Evolutionary conservation across 2,113 vertebrate species (phyloP), one percentile per base, ranked within the genome.

Genomic region (Cavia porcellus): DNA sequence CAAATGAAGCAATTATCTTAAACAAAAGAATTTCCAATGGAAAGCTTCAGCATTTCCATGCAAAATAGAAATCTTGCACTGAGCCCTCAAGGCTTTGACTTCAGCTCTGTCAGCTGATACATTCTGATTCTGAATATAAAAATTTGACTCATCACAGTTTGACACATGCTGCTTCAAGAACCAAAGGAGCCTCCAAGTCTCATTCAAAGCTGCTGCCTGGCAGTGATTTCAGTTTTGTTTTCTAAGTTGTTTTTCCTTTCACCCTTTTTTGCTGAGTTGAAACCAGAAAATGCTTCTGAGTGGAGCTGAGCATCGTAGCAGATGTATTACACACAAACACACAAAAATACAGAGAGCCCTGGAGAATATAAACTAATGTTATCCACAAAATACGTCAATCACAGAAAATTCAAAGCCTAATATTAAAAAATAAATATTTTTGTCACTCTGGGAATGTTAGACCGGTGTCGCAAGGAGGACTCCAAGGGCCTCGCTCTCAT

Each of bases 201-300:
- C 80, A 82, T 94, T 97, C 92, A 95, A 92, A 94, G 61, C 30
- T 28, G 68, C 62, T 82, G 89, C 20, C 91, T 96, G 84, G 81
- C 80, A 87, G 28, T 10, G 5, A 89, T 96, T 97, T 97, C 92
- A 64, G 80, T 94, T 94, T 92, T 95, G 84, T 92, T 91, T 97
- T 93, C 68, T 68, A 47, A 90, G 86, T 93, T 96, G 93, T 96
- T 97, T 97, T 97, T 96, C 45, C 61, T 96, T 96, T 95, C 89
- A 88, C 91, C 64, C 30, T 96, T 96, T 96, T 96, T 94, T 87
- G 85, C 84, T 85, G 25, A 93, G 77, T 80, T 94, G 93, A 96
- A 97, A 92, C 25, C 62, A 91, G 22, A 96, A 93, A 92, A 95
- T 50, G 82, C 72, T 66, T 91, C 66, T 90, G 68, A 95, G 64